phyloP scores from a whole-genome alignment of 2,113 vertebrate species.

The Anser brachyrhynchus region DNA sequence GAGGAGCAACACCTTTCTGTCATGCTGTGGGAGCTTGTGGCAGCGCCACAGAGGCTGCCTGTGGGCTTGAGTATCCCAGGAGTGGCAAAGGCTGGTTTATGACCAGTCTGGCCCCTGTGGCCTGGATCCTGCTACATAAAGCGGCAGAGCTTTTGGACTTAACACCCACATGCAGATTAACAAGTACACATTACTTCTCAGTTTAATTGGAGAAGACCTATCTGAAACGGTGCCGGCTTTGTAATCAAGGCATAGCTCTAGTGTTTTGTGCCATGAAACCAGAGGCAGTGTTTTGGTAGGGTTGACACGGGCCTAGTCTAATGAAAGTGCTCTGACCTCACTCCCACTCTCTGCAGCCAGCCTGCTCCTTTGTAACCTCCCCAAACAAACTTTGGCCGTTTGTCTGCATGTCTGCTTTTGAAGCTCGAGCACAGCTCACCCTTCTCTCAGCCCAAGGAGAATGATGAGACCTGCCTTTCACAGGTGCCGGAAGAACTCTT shows the following conservation, averaged over 20 bases:
- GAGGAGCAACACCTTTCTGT: background rate
- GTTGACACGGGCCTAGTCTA: background rate
- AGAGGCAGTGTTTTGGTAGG: background rate
- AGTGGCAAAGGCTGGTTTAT: background rate
- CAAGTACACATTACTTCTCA: background rate
- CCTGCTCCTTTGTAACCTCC: background rate
- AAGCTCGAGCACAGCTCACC: background rate
- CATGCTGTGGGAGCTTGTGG: background rate
- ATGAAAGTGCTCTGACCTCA: background rate
- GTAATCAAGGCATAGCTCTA: background rate
- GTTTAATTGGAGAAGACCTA: background rate
- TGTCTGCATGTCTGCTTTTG: background rate
- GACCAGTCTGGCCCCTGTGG: accelerated
- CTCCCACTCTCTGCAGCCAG: background rate
- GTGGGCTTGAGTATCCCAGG: background rate
- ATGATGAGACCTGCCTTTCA: background rate
- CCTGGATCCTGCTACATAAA: background rate
- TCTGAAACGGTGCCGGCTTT: background rate
- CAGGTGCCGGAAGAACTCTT: background rate
- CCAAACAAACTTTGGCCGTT: background rate
- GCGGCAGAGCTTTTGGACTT: background rate
- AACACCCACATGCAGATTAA: background rate
- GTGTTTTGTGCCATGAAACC: background rate
- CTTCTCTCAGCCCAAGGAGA: accelerated
- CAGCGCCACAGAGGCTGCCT: background rate